Conservation (phyloP, 2,113 vertebrate species). For the Leptobrachium leishanense region DNA sequence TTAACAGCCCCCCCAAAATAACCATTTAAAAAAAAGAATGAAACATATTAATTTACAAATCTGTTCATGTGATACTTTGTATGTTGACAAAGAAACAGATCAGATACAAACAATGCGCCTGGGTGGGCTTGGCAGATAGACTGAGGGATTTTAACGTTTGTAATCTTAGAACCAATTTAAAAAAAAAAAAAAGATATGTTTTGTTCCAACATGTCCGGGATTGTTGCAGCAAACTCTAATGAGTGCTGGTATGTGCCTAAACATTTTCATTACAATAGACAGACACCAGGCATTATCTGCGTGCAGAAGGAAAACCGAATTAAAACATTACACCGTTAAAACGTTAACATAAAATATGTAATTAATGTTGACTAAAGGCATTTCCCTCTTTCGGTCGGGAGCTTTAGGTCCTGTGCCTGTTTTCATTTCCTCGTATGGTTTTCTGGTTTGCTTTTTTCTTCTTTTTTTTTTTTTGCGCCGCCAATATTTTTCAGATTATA, state of each 20-base stretch:
- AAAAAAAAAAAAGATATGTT: not conserved
- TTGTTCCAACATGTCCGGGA: constrained; percentile 12
- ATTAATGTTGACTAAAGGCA: constrained; percentile 7
- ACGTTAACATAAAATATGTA: constrained; percentile 11
- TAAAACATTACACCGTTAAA: constrained; percentile 35
- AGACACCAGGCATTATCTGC: constrained; percentile 33
- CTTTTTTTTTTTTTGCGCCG: no score
- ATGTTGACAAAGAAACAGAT: constrained; percentile 13
- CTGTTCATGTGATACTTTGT: constrained; percentile 1
- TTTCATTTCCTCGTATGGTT: constrained; percentile 40
- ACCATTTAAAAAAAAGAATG: no score
- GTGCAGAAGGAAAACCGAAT: constrained; percentile 25
- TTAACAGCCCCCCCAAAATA: no score
- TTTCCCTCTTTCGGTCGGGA: constrained; percentile 29
- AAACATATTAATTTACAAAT: constrained; percentile 2
- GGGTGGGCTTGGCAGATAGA: constrained; percentile 37
- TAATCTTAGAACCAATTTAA: constrained; percentile 28
- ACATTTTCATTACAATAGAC: constrained; percentile 34
- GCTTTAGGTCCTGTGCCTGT: constrained; percentile 2
- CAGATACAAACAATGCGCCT: constrained; percentile 11
- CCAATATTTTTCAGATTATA: constrained; percentile 45
- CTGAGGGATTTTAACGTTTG: constrained; percentile 5
- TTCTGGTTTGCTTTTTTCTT: constrained; percentile 10
- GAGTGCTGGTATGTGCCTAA: constrained; percentile 20
- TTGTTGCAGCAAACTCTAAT: constrained; percentile 15